phyloP scores from a whole-genome alignment of 2,113 vertebrate genomes.

The Eudyptes chrysolophus region DNA sequence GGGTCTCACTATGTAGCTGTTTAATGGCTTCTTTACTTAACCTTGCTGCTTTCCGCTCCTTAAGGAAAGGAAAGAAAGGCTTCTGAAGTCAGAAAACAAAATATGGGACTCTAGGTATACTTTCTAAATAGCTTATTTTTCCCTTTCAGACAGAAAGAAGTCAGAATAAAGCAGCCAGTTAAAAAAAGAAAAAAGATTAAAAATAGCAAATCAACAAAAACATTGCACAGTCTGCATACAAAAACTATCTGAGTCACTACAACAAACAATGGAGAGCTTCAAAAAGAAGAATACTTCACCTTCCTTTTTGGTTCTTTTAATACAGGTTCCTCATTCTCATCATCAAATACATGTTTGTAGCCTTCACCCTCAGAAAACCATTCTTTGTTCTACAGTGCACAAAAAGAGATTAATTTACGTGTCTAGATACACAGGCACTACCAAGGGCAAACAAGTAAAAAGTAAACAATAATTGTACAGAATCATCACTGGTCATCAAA shows the following conservation, averaged over 20 bases:
- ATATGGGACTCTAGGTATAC: not conserved
- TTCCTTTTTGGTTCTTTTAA: slow-evolving; percentile 64
- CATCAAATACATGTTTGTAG: slow-evolving; percentile 31
- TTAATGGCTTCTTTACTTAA: slow-evolving; percentile 92
- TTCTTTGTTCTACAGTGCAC: slow-evolving; percentile 49
- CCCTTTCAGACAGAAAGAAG: not conserved
- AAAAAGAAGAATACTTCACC: slow-evolving; percentile 45
- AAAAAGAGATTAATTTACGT: not conserved
- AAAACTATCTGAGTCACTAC: not conserved
- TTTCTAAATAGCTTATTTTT: not conserved
- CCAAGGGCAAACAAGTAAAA: not conserved
- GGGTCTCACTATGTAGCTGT: slow-evolving; percentile 92
- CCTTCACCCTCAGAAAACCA: slow-evolving; percentile 27
- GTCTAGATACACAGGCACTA: not conserved
- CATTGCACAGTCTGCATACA: not conserved
- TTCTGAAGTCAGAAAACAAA: slow-evolving; percentile 6
- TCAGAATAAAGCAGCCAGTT: not conserved
- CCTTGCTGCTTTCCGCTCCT: slow-evolving; percentile 93
- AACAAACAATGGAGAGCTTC: not conserved
- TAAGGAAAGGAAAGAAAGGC: slow-evolving; percentile 41
- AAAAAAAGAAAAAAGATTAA: not conserved
- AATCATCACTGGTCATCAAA: not conserved
- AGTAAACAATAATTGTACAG: not conserved
- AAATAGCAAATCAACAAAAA: not conserved
- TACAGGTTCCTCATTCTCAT: slow-evolving; percentile 34